Evolutionary conservation across 2,888 invertebrate genomes (phyloP), one percentile per base, ranked within the genome.

Genomic region (Nipponacmea schrenckii): DNA sequence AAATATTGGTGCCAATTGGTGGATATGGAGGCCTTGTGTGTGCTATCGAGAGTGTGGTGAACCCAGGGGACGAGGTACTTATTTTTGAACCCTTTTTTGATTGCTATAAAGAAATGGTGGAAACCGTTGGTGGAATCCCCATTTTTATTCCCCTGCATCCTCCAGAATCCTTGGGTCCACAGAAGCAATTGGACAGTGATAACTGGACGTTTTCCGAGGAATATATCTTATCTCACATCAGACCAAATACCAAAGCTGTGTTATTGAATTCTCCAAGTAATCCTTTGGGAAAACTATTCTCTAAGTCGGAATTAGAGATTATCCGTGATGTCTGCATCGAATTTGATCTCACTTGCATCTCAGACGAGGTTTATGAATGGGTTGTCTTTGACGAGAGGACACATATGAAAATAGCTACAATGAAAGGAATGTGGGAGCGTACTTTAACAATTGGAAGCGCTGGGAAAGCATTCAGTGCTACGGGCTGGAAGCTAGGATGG

Each of bases 301-400:
- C 80, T 0, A 73, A 77, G 24, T 83, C 85, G 45, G 91, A 91
- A 77, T 77, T 91, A 27, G 81, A 88, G 73, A 81, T 84, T 72
- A 95, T 98, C 79, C 96, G 96, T 0, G 91, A 93, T 78, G 90
- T 99, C 69, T 97, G 97, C 87, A 94, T 94, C 86, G 95, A 96
- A 85, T 93, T 95, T 92, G 93, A 98, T 87, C 94, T 95, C 2
- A 90, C 98, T 10, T 96, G 96, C 70, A 89, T 98, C n/a, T 93
- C 96, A 0, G 98, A 98, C 89, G 98, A 98, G 89, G 98, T 98
- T 0, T 98, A 98, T 82, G 98, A 99, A 89, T 98, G 97, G 96
- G 92, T 98, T 86, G 94, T 95, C 26, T 85, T 79, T 64, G 70
- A 70, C n/a, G 48, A 62, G 7, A 91, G 94, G 82, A 96, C 97